Evolutionary conservation across 2,113 vertebrate species (phyloP).

Genomic region (Kryptolebias marmoratus): DNA sequence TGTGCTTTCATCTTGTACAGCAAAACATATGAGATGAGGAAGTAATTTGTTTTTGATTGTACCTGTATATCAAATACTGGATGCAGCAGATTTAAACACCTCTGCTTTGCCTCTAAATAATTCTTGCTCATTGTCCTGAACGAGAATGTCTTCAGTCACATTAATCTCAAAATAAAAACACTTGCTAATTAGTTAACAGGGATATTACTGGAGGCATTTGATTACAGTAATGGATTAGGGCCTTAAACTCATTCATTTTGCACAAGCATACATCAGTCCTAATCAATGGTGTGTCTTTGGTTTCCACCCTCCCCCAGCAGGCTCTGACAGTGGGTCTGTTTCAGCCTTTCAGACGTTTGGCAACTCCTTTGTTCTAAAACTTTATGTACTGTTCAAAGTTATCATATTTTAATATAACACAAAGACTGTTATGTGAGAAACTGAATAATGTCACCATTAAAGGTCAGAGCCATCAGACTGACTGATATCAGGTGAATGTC

Average conservation of each 20-base stretch:
- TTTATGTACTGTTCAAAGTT: constrained; percentile 67
- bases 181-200: constrained; percentile 33
- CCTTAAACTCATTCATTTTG: constrained; percentile 59
- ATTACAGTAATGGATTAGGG: constrained; percentile 51
- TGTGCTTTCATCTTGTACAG: background rate
- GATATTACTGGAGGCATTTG: constrained; percentile 35
- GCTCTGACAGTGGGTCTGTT: constrained; percentile 19
- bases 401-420: constrained; percentile 65
- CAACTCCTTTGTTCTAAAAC: constrained; percentile 47
- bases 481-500: constrained; percentile 68
- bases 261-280: constrained; percentile 46
- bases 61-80: constrained; percentile 2
- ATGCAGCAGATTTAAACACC: background rate
- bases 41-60: constrained; percentile 1
- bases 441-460: constrained; percentile 70
- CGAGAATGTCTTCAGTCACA: constrained; percentile 29
- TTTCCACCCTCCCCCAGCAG: constrained; percentile 17
- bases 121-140: constrained; percentile 22
- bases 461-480: constrained; percentile 70
- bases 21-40: background rate
- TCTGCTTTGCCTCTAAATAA: too few species aligned
- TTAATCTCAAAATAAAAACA: constrained; percentile 58
- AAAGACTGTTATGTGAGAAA: constrained; percentile 58
- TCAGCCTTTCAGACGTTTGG: constrained; percentile 42
- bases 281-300: constrained; percentile 51